Evolutionary conservation across 2,113 vertebrate genomes (phyloP).

Genomic region (Amazona vittata): DNA sequence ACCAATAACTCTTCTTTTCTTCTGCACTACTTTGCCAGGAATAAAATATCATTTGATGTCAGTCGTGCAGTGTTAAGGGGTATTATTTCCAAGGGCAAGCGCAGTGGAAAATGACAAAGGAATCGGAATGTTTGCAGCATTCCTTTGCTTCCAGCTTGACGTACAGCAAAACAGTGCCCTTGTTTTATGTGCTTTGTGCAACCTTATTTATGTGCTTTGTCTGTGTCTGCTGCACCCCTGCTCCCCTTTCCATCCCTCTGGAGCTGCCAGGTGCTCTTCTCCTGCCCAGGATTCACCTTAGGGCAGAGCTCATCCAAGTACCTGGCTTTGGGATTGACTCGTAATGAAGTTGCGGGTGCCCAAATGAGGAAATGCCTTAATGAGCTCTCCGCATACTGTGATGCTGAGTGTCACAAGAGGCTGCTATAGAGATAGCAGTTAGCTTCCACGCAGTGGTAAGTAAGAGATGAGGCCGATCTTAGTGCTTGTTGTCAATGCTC

Average conservation of each 20-base stretch:
- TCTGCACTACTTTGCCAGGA: conserved; percentile 1
- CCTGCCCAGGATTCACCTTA: not conserved
- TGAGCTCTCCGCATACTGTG: accelerated
- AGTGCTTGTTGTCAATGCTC: not conserved
- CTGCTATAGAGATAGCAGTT: accelerated
- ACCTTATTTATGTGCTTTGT: not conserved
- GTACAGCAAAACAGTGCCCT: not conserved
- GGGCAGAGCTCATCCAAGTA: not conserved
- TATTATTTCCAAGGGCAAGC: conserved; percentile 52
- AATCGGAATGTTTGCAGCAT: conserved; percentile 16
- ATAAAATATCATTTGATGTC: conserved; percentile 28
- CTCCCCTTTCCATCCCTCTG: not conserved
- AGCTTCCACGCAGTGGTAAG: accelerated
- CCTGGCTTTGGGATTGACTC: not conserved
- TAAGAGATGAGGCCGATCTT: not conserved
- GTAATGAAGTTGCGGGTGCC: not conserved
- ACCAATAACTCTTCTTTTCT: not conserved
- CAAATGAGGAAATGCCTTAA: not conserved
- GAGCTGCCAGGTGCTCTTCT: not conserved
- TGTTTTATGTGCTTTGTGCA: not conserved
- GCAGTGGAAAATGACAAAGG: conserved; percentile 45
- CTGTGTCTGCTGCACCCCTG: not conserved
- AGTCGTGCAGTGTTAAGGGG: not conserved
- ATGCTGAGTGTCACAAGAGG: not conserved
- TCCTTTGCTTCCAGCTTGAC: not conserved